phyloP scores from a whole-genome alignment of 2,888 invertebrate genomes.

The Amiota communis region DNA sequence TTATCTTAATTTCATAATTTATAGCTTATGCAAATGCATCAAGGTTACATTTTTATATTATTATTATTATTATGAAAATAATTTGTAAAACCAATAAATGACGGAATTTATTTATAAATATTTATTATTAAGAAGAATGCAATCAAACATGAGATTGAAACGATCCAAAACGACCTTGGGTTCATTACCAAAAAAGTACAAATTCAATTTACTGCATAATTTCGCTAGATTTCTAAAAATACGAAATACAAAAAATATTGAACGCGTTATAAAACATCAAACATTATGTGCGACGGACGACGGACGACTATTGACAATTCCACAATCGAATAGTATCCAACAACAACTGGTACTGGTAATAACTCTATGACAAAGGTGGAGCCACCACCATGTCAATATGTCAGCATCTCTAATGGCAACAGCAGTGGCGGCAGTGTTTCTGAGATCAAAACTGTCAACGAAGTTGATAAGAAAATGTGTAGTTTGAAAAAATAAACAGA shows the following conservation, averaged over 20 bases:
- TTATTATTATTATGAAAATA: no score
- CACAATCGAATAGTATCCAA: constrained; percentile 48
- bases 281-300: constrained; percentile 7
- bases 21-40: no score
- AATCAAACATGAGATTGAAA: no score
- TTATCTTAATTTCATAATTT: no score
- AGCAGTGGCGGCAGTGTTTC: constrained; percentile 8
- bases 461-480: constrained; percentile 3
- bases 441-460: constrained; percentile 37
- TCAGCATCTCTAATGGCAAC: no score
- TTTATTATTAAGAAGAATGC: no score
- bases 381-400: background rate
- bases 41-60: no score
- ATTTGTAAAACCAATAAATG: no score
- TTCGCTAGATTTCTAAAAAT: constrained; percentile 6
- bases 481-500: background rate
- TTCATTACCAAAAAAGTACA: constrained; percentile 26
- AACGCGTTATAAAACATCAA: background rate
- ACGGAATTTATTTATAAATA: no score
- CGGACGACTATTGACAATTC: constrained; percentile 4
- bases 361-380: background rate
- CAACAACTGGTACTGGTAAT: background rate
- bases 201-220: constrained; percentile 30
- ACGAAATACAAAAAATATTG: constrained; percentile 8
- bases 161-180: constrained; percentile 15